A percentile compares a stretch with the other conserved stretches of the same genome.
These are phyloP conservation scores for Fragum sueziense DNA, from an alignment of 2,888 invertebrate genomes.

Conservation along the genomic window DNA sequence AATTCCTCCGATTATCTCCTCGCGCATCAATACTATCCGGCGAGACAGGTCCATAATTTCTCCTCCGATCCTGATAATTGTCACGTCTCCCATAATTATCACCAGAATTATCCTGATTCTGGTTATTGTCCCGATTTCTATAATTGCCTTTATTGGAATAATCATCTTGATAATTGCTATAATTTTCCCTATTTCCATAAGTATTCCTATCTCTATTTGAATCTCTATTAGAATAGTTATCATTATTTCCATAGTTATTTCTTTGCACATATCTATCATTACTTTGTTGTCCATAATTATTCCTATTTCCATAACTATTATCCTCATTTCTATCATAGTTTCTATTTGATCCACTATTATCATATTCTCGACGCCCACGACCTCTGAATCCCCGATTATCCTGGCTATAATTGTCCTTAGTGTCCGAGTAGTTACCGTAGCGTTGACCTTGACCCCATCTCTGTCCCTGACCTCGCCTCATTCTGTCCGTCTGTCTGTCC, in stretches of 20 bases:
- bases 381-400: slow-evolving; percentile 37
- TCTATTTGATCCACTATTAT: slow-evolving; percentile 9
- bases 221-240: slow-evolving; percentile 24
- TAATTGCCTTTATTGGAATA: slow-evolving; percentile 24
- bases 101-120: slow-evolving; percentile 14
- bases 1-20: slow-evolving; percentile 9
- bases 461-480: slow-evolving; percentile 25
- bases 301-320: neutral
- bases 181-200: slow-evolving; percentile 31
- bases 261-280: neutral
- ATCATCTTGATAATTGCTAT: slow-evolving; percentile 19
- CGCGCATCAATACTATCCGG: slow-evolving; percentile 18
- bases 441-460: slow-evolving; percentile 27
- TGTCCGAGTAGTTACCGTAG: slow-evolving; percentile 41
- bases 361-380: neutral
- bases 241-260: slow-evolving; percentile 12
- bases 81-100: slow-evolving; percentile 13
- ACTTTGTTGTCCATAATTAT: slow-evolving; percentile 10
- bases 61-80: neutral
- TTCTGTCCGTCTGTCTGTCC: slow-evolving; percentile 12
- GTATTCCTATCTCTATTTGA: slow-evolving; percentile 21
- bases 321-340: neutral
- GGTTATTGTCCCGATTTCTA: slow-evolving; percentile 31
- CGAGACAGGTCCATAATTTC: slow-evolving; percentile 19
- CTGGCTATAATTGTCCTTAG: slow-evolving; percentile 36